Base-by-base conservation (phyloP, 1,140 invertebrate genomes). In the Antheraea mylitta region DNA sequence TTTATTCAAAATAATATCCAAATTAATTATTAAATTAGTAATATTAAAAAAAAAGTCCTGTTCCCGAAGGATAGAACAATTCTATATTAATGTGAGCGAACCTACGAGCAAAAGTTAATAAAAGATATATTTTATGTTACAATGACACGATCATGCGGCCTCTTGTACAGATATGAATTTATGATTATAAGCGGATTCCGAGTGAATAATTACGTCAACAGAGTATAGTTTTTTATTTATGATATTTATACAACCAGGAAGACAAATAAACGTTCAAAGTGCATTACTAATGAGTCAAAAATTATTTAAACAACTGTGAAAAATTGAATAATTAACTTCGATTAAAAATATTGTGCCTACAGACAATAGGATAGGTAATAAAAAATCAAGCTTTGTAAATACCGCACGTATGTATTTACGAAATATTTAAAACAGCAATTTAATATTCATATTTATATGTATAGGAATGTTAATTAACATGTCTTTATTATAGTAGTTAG, bases 101-200 rank as follows among this genome's bases (percentile, higher is more conserved):
- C 3, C 38, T 1, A 42, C 38, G 22, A 30, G 22, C 38, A 9
- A 4, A 42, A 9, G 7, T 7, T 42, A 42, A 1, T 42, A 42
- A 0, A 11, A 3, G 8, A 11, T 8, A 42, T 42, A 3, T 42
- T 42, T 42, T 4, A 42, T 9, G 38, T 9, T 42, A 22, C 5
- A 30, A 61, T 61, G 59, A 61, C 30, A 19, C 11, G 59, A 61
- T 19, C 59, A 18, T 19, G 19, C 19, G 11, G 19, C 59, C 30
- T 22, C 19, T 61, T 61, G 59, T 19, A 61, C 19, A 30, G 19
- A 61, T 61, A 61, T 61, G 58, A 59, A 61, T 61, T 61, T 61
- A 61, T 61, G 59, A 53, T 53, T 13, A n/a, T 13, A 53, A n/a
- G 45, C 45, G 0, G 16, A 13, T 53, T 13, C 45, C 16, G 11